Evolutionary conservation across 2,113 vertebrate genomes (phyloP).

Genomic region (Sterrhoptilus dennistouni): DNA sequence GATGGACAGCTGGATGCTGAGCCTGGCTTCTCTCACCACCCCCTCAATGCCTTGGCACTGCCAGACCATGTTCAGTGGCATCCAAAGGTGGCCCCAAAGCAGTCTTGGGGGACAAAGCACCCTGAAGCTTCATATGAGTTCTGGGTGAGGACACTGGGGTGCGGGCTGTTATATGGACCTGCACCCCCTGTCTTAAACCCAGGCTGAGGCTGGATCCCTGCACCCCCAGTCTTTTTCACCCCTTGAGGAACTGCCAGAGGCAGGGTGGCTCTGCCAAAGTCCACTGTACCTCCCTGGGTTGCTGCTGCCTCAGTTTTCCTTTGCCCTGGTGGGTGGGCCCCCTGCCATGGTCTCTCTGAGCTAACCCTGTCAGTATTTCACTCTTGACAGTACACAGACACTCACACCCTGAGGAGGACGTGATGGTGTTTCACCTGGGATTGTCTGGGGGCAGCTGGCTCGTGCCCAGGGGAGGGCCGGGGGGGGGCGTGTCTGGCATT

Average conservation of each 20-base stretch:
- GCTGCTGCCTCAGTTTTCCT: background rate
- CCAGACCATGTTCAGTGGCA: background rate
- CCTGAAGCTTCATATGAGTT: too few species aligned
- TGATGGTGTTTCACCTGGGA: background rate
- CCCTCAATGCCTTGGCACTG: background rate
- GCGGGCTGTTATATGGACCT: background rate
- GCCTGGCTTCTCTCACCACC: accelerated
- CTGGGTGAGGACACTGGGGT: too few species aligned
- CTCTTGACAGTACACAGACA: accelerated
- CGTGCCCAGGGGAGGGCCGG: background rate
- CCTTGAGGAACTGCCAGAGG: background rate
- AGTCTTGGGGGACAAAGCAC: background rate
- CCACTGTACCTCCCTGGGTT: accelerated
- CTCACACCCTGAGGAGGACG: accelerated
- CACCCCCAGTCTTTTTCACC: background rate
- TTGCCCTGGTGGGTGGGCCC: accelerated
- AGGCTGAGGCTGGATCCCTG: background rate
- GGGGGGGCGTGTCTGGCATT: background rate
- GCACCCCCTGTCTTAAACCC: background rate
- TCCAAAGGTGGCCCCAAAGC: background rate
- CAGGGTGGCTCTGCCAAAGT: background rate
- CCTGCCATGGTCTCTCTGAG: background rate
- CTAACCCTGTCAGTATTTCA: background rate
- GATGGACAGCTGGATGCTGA: background rate
- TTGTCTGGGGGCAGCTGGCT: background rate